These are phyloP conservation scores for Cheilosia impressa DNA, from an alignment of 2,888 invertebrate species.

Conservation along the genomic window DNA sequence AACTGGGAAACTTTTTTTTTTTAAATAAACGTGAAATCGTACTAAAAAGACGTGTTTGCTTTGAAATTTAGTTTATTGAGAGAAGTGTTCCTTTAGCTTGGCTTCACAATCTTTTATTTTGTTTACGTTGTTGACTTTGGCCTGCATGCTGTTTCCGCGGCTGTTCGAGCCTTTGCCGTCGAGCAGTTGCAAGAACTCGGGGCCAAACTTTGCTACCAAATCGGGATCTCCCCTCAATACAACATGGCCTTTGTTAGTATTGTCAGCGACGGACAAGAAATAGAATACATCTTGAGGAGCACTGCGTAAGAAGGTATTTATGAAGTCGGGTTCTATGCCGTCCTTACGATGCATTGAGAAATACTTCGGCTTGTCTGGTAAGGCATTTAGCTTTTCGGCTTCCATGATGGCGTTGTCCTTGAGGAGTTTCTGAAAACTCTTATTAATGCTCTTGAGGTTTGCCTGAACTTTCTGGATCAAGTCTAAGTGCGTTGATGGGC, in stretches of 20 bases:
- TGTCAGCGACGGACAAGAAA: constrained; percentile 89
- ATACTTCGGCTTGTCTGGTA: constrained; percentile 86
- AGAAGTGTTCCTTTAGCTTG: constrained; percentile 86
- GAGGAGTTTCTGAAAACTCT: constrained; percentile 87
- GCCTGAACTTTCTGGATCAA: constrained; percentile 90
- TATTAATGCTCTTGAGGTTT: constrained; percentile 87
- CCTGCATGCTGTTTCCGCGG: constrained; percentile 90
- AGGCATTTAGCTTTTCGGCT: constrained; percentile 86
- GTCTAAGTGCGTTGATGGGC: constrained; percentile 88
- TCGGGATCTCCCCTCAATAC: constrained; percentile 84
- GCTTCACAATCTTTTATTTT: constrained; percentile 87
- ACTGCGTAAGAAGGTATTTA: constrained; percentile 88
- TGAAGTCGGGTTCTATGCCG: constrained; percentile 90
- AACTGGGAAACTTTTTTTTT: constrained; percentile 28
- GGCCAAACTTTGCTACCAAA: constrained; percentile 79
- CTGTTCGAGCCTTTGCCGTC: constrained; percentile 90
- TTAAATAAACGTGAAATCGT: constrained; percentile 49
- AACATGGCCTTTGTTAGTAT: constrained; percentile 85
- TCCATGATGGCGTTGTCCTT: constrained; percentile 89
- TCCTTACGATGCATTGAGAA: constrained; percentile 88
- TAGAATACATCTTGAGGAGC: constrained; percentile 86
- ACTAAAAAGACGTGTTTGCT: constrained; percentile 39
- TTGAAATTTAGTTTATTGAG: constrained; percentile 31
- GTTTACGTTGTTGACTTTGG: constrained; percentile 89
- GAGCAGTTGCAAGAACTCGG: constrained; percentile 87